Evolutionary conservation across 2,113 vertebrate species (phyloP), one percentile per base, ranked within the genome.

Genomic region (Phocoena phocoena): DNA sequence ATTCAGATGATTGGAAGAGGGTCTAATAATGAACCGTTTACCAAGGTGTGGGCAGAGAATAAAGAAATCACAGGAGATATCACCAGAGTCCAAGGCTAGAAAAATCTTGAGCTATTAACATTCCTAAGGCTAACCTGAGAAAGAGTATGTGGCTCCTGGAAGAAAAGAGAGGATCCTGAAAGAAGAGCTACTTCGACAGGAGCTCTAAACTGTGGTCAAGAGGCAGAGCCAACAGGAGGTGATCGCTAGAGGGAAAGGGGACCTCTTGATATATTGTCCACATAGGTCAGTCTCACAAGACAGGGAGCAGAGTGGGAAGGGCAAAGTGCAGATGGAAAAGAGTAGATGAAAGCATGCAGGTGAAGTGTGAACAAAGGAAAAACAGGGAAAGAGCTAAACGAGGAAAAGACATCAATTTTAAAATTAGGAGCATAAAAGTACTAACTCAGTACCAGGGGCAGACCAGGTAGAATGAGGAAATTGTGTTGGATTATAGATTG

Each of bases 11-110:
- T 62, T 93, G 18, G 20, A 93, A 90, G n/a, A 83, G 20, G 28
- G 10, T 81, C 53, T 89, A 90, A 77, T 67, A 93, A 95, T 84
- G 18, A 89, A 50, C 26, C 65, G 10, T 71, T 94, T 83, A 93
- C 8, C 50, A 84, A 74, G 23, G 3, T 70, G 9, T 62, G 5
- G 10, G 21, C 4, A 68, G 28, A 18, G 21, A 84, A 53, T 53
- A 44, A 81, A 70, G 12, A 96, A 63, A 81, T 77, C 62, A 38
- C 13, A 88, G 38, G 36, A 53, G 70, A 6, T 31, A 84, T 28
- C 0, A 6, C 63, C 55, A 38, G 41, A 90, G 6, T 41, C 5
- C 65, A 90, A 13, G 23, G 3, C 15, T 88, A 62, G 50, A 85
- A 86, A 76, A 70, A 44, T 8, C 14, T n/a, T 31, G 47, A 71